A percentile compares a stretch with the other conserved stretches of the same genome.
These are phyloP conservation scores for Paradoxurus hermaphroditus DNA, from an alignment of 2,113 vertebrate genomes.

Conservation along the genomic window DNA sequence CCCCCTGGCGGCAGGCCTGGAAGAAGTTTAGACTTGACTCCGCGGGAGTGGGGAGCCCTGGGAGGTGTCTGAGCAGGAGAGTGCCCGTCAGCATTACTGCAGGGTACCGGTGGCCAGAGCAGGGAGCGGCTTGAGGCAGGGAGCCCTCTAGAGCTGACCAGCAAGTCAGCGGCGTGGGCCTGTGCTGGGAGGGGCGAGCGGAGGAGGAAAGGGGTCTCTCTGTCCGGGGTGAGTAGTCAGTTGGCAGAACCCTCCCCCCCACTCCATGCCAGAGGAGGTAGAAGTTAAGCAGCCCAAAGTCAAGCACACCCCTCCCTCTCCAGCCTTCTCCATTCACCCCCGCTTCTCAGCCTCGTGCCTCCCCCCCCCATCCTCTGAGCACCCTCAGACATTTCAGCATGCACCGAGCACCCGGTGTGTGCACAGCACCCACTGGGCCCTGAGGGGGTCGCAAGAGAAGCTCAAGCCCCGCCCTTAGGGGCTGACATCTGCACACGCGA, in stretches of 20 bases:
- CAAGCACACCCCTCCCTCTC: neutral
- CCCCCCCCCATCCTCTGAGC: too few relatives aligned
- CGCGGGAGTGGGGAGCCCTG: neutral
- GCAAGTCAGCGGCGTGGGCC: neutral
- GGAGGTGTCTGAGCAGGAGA: neutral
- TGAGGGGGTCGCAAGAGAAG: neutral
- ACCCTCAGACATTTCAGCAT: neutral
- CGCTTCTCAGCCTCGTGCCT: neutral
- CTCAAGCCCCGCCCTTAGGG: neutral
- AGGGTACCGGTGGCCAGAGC: neutral
- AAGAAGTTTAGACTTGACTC: neutral
- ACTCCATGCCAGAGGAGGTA: neutral
- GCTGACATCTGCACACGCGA: neutral
- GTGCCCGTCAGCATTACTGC: neutral
- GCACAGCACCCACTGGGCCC: neutral
- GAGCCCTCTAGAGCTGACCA: neutral
- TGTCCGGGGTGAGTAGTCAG: neutral
- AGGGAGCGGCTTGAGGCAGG: too few relatives aligned
- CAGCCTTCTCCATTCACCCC: neutral
- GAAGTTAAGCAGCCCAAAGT: neutral
- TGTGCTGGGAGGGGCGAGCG: neutral
- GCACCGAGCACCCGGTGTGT: neutral
- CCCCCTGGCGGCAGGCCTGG: neutral
- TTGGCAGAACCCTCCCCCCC: neutral
- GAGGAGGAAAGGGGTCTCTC: neutral